Percentiles rank a stretch among this genome's conserved stretches.
phyloP scores from a whole-genome alignment of 2,113 vertebrate species.

The Panthera uncia region DNA sequence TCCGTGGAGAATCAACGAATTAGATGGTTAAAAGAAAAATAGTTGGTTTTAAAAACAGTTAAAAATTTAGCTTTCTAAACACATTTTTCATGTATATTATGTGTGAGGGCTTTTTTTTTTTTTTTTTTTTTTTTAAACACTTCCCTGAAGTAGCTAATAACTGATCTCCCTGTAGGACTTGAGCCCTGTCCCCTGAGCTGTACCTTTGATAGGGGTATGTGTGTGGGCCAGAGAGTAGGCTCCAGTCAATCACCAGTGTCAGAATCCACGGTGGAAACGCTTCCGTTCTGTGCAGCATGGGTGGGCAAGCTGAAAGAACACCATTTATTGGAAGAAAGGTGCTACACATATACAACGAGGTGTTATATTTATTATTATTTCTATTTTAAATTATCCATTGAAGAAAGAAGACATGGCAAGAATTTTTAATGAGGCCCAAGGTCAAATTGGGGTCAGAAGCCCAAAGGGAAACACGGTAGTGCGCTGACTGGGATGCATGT shows the following conservation, averaged over 20 bases:
- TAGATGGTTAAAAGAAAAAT: slow-evolving; percentile 16
- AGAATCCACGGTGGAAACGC: slow-evolving; percentile 31
- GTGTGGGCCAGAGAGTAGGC: slow-evolving; percentile 56
- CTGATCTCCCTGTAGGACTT: background rate
- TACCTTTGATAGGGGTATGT: slow-evolving; percentile 31
- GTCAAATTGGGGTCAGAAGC: slow-evolving; percentile 59
- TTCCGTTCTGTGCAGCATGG: slow-evolving; percentile 38
- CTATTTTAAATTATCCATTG: slow-evolving; percentile 72
- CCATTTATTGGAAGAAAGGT: slow-evolving; percentile 69
- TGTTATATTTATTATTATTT: slow-evolving; percentile 77
- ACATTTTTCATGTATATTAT: background rate
- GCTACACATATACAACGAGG: slow-evolving; percentile 66
- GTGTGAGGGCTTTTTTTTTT: background rate
- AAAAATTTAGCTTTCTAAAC: background rate
- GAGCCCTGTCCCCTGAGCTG: background rate
- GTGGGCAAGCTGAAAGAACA: slow-evolving; percentile 71
- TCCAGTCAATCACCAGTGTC: slow-evolving; percentile 21
- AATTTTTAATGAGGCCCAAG: slow-evolving; percentile 62
- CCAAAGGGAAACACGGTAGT: background rate
- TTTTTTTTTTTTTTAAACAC: background rate
- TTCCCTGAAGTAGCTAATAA: background rate
- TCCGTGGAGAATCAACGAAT: background rate
- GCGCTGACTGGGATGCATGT: background rate
- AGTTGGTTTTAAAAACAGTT: slow-evolving; percentile 18
- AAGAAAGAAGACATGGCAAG: slow-evolving; percentile 61